Percentiles rank a stretch among this genome's conserved stretches.
Evolutionary conservation across 2,113 vertebrate species (phyloP).

Genomic region (Notechis scutatus): DNA sequence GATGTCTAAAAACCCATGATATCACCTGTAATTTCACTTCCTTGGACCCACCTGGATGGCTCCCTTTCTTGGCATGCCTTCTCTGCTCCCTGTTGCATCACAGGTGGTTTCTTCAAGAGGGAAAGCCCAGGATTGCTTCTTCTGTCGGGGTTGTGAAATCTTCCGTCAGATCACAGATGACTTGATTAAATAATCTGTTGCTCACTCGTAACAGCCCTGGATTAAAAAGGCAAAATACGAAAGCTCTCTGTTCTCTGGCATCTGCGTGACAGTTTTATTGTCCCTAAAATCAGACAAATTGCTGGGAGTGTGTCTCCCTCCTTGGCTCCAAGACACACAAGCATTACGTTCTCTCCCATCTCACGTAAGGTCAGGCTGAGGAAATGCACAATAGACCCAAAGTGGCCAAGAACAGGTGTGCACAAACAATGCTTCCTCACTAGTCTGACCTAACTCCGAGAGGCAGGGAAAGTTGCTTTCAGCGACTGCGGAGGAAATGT

Average conservation of each 20-base stretch:
- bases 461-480: background rate
- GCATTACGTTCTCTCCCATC: background rate
- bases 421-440: too few relatives aligned
- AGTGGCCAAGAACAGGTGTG: background rate
- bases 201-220: background rate
- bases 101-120: background rate
- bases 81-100: background rate
- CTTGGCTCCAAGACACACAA: background rate
- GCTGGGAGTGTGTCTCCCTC: slow-evolving; percentile 9
- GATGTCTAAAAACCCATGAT: background rate
- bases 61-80: background rate
- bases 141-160: background rate
- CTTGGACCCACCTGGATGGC: too few relatives aligned
- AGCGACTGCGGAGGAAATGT: background rate
- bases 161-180: background rate
- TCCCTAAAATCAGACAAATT: background rate
- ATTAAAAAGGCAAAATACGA: slow-evolving; percentile 5
- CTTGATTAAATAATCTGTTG: background rate
- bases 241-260: slow-evolving; percentile 5
- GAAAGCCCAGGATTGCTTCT: background rate
- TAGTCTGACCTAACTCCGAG: background rate
- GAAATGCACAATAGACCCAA: background rate
- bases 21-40: background rate
- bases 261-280: slow-evolving; percentile 33
- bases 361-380: background rate